Base-by-base conservation (phyloP, 1,140 invertebrate genomes). In the Helicoverpa armigera region DNA sequence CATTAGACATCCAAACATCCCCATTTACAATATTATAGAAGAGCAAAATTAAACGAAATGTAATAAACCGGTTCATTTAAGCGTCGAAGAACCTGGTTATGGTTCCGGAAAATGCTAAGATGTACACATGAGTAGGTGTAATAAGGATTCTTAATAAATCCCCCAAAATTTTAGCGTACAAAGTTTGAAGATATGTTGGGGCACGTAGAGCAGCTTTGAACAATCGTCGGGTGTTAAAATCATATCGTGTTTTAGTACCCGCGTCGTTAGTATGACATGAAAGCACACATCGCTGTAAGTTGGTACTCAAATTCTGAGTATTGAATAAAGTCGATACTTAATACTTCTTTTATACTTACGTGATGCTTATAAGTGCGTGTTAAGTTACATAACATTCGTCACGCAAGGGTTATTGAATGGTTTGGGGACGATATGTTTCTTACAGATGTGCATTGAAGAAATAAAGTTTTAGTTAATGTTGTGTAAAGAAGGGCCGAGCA, bases 131-230 rank as follows among this genome's bases (percentile, higher is more conserved):
- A 53, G 69, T 72, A 50, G 16, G 43, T 69, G 69, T 54, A 10
- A 72, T 23, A 69, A 69, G 43, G 51, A 72, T 29, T 72, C 23
- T 31, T 72, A 72, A 72, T 54, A 72, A 72, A 54, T 72, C 23
- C 69, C 31, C 51, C 48, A 54, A 72, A 72, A 54, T 54, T 54
- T 72, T 72, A 23, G 18, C 48, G 53, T 54, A 23, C 31, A 31
- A 53, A 5, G 50, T 53, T 43, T 48, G 29, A 72, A 72, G 12
- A 53, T 72, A 72, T 72, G 69, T 72, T 31, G 14, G 23, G 14
- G 23, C 69, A 72, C 69, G 69, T 72, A 72, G 48, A 51, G 54
- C 53, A 72, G 65, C 43, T 69, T 54, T 72, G 50, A 31, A 9
- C 10, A 51, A 69, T 51, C 29, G 35, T 69, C 48, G 11, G 31